Percentiles rank a stretch among this genome's conserved stretches.
Evolutionary conservation across 2,888 invertebrate genomes (phyloP).

Genomic region (Trachelus troglodyta): DNA sequence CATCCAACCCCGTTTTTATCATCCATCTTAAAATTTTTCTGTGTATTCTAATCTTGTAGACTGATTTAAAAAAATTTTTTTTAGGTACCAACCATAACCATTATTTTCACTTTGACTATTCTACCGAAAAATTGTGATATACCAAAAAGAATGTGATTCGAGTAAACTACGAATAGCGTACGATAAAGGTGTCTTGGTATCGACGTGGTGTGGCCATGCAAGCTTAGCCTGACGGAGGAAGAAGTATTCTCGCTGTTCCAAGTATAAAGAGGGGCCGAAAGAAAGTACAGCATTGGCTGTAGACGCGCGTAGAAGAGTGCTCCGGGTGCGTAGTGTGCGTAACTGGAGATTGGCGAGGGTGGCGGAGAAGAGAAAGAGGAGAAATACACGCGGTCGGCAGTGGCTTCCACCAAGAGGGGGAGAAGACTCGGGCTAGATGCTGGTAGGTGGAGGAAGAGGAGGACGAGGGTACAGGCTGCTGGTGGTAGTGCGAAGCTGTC

Average conservation of each 20-base stretch:
- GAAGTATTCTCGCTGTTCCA: neutral
- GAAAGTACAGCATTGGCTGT: neutral
- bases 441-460: constrained; percentile 28
- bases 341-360: neutral
- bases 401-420: constrained; percentile 6
- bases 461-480: neutral
- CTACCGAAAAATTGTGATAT: neutral
- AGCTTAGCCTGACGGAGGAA: neutral
- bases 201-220: neutral
- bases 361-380: constrained; percentile 12
- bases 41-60: no score
- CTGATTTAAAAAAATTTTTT: no score
- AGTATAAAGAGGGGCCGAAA: neutral
- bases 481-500: neutral
- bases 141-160: neutral
- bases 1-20: neutral
- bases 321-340: neutral
- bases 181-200: neutral
- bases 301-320: neutral
- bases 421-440: constrained; percentile 15
- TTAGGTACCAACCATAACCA: neutral
- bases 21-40: no score
- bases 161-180: neutral
- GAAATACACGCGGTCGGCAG: constrained; percentile 19
- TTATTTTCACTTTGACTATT: neutral